Evolutionary conservation across 2,797 vertebrate genomes (phyloP).

Genomic region (Rhinella marina): DNA sequence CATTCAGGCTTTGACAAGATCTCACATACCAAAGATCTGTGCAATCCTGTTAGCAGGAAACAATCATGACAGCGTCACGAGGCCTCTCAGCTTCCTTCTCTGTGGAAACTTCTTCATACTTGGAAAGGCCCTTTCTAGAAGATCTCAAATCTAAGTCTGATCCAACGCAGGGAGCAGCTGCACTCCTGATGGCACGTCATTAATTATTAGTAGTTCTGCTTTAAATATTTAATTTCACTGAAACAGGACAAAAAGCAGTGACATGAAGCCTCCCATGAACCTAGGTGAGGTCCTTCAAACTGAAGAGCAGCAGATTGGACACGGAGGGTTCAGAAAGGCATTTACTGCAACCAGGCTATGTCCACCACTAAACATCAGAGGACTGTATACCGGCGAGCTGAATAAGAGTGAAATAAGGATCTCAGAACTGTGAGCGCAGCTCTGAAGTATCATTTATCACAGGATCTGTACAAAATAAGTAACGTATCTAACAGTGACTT

Average conservation of each 20-base stretch:
- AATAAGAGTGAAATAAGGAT: background rate
- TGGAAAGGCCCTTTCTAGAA: background rate
- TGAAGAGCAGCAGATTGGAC: background rate
- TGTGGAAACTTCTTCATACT: background rate
- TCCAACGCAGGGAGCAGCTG: background rate
- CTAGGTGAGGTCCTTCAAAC: background rate
- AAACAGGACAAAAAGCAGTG: background rate
- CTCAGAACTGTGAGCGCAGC: background rate
- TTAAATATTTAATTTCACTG: constrained; percentile 15
- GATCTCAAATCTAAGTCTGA: background rate
- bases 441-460: background rate
- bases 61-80: background rate
- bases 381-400: background rate
- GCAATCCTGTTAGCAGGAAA: background rate
- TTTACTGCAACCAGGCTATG: background rate
- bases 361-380: background rate
- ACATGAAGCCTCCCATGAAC: background rate
- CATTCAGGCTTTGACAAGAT: background rate
- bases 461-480: too few species aligned
- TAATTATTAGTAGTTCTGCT: background rate
- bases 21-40: background rate
- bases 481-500: too few species aligned
- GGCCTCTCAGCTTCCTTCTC: background rate
- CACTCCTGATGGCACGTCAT: background rate
- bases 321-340: too few species aligned